Base-by-base conservation (phyloP, 2,888 invertebrate genomes). In the Reticulitermes lucifugus region DNA sequence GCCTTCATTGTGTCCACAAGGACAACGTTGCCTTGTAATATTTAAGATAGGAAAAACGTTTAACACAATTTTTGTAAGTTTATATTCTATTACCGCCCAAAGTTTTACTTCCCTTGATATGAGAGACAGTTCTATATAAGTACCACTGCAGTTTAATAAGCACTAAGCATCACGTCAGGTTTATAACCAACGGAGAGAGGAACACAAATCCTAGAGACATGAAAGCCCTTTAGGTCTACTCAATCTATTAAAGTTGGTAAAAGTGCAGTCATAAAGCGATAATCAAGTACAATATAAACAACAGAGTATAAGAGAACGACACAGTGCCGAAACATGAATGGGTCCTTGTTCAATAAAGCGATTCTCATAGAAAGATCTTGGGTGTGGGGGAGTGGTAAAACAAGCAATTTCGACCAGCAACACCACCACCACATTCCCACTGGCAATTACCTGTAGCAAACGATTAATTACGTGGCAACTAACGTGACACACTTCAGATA, bases 381-480 rank as follows among this genome's bases (percentile, higher is more conserved):
- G 1, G 65, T 0, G 60, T 14, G 71, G 41, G 41, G 77, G 51
- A 46, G 46, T 77, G 51, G n/a, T 14, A 77, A 6, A 77, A 77
- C 77, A 77, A 77, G 77, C 51, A 77, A 77, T 77, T 77, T 46
- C 2, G 51, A 46, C 77, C 22, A 73, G 10, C 70, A 18, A 21
- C 35, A 25, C 65, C n/a, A 25, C 65, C 65, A 55, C 14, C 55
- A 18, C 65, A 35, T 35, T n/a, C n/a, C 65, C n/a, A 18, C 41
- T 14, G 22, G 21, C 46, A 77, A 77, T 77, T 77, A 77, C 77
- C 77, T 77, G 77, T 51, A 77, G 77, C n/a, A 41, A 46, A n/a
- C 77, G 22, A 77, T 77, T 77, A 46, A 77, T 77, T 77, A 46
- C 46, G 41, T 77, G 18, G 51, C 5, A 51, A n/a, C 77, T 65